These are phyloP conservation scores for Napeogenes sylphis DNA, from an alignment of 2,888 invertebrate species.

Conservation along the genomic window DNA sequence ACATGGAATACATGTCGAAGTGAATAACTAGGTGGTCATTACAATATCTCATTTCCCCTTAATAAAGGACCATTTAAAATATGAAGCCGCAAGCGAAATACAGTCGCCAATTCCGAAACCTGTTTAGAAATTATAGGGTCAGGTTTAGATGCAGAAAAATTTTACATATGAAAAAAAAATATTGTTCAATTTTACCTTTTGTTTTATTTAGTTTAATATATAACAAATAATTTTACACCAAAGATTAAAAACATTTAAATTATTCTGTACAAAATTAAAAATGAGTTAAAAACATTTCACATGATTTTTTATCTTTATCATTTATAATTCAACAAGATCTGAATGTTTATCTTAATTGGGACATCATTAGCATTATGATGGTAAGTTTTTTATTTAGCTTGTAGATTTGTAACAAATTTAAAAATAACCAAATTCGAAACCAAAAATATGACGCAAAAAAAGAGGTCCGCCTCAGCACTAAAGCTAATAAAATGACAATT, in stretches of 20 bases:
- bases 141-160: constrained; percentile 48
- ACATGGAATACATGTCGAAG: constrained; percentile 31
- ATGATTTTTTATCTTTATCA: background rate
- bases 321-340: background rate
- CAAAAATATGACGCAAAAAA: background rate
- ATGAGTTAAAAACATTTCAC: background rate
- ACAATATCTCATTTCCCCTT: constrained; percentile 71
- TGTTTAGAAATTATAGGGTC: constrained; percentile 77
- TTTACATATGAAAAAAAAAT: constrained; percentile 23
- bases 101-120: constrained; percentile 74
- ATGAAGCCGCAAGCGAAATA: constrained; percentile 58
- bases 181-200: constrained; percentile 21
- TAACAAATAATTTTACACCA: background rate
- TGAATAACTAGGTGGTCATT: constrained; percentile 57
- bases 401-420: background rate
- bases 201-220: constrained; percentile 1
- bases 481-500: too few species aligned
- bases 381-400: too few species aligned
- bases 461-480: too few species aligned
- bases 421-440: background rate
- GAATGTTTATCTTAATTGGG: constrained; percentile 1
- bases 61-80: constrained; percentile 68
- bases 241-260: background rate
- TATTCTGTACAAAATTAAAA: background rate
- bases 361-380: background rate